Evolutionary conservation across 2,797 vertebrate species (phyloP).

Genomic region (Hapalemur alaotrensis): DNA sequence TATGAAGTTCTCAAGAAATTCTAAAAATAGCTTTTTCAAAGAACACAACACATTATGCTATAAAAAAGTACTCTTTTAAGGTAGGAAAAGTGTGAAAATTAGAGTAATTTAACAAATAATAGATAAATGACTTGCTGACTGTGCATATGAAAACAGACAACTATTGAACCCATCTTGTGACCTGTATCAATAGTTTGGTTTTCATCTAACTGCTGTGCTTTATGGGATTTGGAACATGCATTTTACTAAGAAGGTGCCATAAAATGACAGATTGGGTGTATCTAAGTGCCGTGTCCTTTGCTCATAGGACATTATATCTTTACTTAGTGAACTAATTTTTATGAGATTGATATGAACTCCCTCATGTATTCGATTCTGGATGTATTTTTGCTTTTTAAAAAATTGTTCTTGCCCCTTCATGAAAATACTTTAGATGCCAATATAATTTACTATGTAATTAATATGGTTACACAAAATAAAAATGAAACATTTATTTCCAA

Average conservation of each 20-base stretch:
- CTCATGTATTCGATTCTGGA: background rate
- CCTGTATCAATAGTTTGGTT: background rate
- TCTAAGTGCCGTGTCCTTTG: background rate
- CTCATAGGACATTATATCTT: background rate
- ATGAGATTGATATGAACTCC: background rate
- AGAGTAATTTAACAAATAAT: background rate
- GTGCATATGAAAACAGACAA: background rate
- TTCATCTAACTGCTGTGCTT: background rate
- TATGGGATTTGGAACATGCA: background rate
- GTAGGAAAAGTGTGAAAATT: background rate
- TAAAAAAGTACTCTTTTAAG: conserved; percentile 18
- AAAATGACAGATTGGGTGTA: background rate
- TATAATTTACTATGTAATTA: background rate
- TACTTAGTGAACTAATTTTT: background rate
- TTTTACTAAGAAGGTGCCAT: background rate
- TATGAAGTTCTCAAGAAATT: conserved; percentile 11
- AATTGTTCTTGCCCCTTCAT: background rate
- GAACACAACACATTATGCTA: background rate
- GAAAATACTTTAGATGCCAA: background rate
- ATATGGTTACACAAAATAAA: background rate
- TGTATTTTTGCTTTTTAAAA: background rate
- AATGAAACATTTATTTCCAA: background rate
- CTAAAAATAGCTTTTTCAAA: background rate
- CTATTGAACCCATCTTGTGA: background rate
- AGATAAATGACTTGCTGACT: background rate